A percentile compares a stretch with the other conserved stretches of the same genome.
phyloP scores from a whole-genome alignment of 2,797 vertebrate genomes.

The Cryptoprocta ferox region DNA sequence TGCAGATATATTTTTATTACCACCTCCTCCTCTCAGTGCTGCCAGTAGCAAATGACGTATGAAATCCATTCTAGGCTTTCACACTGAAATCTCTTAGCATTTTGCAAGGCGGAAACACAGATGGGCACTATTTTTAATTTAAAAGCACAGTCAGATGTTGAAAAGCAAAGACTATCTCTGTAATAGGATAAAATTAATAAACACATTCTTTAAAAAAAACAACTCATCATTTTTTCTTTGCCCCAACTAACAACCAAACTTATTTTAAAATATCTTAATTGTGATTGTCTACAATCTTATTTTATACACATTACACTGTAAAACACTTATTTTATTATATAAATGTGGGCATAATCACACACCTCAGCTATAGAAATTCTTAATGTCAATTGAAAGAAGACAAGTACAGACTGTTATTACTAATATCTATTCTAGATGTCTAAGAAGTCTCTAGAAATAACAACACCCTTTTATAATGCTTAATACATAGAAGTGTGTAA shows the following conservation, averaged over 20 bases:
- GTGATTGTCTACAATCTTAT: neutral
- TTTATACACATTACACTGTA: neutral
- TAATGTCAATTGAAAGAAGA: neutral
- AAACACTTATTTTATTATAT: conserved; percentile 13
- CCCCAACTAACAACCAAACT: neutral
- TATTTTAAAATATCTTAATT: conserved; percentile 8
- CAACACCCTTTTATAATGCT: neutral
- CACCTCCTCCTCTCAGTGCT: neutral
- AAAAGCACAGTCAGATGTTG: conserved; percentile 61
- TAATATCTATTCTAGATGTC: neutral
- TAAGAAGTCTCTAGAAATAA: neutral
- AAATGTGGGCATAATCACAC: neutral
- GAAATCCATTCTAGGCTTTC: conserved; percentile 59
- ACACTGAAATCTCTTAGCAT: conserved; percentile 54
- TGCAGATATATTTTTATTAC: conserved; percentile 47
- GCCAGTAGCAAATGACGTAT: conserved; percentile 56
- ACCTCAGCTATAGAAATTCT: neutral
- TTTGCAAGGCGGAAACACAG: conserved; percentile 63
- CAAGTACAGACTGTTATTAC: neutral
- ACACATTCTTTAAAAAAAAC: neutral
- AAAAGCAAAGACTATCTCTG: neutral
- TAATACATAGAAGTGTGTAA: neutral
- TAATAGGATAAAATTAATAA: neutral
- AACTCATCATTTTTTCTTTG: neutral
- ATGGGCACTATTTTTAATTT: conserved; percentile 68